phyloP scores from a whole-genome alignment of 1,140 invertebrate genomes.

The Ceratina calcarata region DNA sequence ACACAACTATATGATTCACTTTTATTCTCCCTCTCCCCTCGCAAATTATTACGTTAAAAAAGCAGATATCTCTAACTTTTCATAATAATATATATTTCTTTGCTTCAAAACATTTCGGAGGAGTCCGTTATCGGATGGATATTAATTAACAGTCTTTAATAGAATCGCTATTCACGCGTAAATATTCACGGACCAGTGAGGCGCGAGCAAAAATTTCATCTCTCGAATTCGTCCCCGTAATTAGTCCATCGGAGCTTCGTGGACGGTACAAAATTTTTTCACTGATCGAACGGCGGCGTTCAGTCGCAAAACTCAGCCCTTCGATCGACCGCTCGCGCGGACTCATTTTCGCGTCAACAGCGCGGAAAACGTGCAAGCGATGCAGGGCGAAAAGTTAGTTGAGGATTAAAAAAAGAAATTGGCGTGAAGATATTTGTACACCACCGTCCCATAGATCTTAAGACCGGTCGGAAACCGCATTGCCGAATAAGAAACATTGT shows the following conservation, averaged over 20 bases:
- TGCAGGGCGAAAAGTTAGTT: background rate
- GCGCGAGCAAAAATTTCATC: background rate
- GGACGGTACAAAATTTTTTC: background rate
- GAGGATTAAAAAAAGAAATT: background rate
- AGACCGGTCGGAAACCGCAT: no score
- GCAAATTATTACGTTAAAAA: no score
- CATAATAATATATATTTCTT: background rate
- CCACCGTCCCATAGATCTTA: no score
- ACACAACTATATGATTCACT: constrained; percentile 33
- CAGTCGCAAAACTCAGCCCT: background rate
- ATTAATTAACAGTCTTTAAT: background rate
- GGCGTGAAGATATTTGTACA: no score
- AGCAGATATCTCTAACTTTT: background rate
- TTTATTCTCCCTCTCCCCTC: background rate
- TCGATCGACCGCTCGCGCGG: background rate
- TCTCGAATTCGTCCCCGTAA: background rate
- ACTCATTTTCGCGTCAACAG: background rate
- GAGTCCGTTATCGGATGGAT: background rate
- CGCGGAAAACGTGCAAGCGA: background rate
- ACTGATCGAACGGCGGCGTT: background rate
- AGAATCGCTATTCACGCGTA: background rate
- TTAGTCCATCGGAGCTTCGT: background rate
- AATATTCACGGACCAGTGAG: background rate
- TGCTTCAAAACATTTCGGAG: background rate
- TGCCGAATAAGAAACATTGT: no score